Evolutionary conservation across 2,113 vertebrate species (phyloP).

Genomic region (Gymnorhina tibicen): DNA sequence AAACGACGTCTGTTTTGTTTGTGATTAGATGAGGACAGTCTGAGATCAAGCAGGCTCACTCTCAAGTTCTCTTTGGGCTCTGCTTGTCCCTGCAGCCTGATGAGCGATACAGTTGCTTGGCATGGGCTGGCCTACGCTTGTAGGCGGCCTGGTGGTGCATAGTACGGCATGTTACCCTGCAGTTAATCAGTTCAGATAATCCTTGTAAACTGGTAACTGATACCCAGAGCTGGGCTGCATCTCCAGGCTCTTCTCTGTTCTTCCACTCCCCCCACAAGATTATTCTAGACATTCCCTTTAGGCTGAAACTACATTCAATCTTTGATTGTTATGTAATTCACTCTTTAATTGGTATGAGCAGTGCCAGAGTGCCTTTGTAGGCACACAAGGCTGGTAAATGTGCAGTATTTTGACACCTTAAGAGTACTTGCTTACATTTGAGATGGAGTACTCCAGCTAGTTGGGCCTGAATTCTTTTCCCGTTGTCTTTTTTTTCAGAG

Average conservation of each 20-base stretch:
- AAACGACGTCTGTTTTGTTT: not conserved
- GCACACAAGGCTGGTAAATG: not conserved
- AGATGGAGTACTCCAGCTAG: not conserved
- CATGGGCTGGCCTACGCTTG: not conserved
- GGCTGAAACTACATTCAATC: not conserved
- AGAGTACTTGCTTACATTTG: not conserved
- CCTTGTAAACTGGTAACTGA: conserved; percentile 62
- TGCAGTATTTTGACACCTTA: not conserved
- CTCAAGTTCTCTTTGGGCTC: not conserved
- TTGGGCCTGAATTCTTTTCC: not conserved
- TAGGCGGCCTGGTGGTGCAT: not conserved
- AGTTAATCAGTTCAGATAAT: conserved; percentile 62
- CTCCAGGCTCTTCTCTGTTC: not conserved
- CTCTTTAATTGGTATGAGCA: not conserved
- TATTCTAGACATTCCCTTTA: not conserved
- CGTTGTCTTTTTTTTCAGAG: accelerated
- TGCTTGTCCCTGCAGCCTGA: not conserved
- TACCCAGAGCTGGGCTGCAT: not conserved
- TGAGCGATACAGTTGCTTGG: not conserved
- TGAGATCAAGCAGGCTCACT: not conserved
- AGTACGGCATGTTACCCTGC: conserved; percentile 66
- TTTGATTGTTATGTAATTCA: not conserved
- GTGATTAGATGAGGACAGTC: not conserved
- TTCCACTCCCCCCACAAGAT: not conserved
- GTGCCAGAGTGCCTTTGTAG: not conserved